Evolutionary conservation across 2,113 vertebrate genomes (phyloP).

Genomic region (Plecotus auritus): DNA sequence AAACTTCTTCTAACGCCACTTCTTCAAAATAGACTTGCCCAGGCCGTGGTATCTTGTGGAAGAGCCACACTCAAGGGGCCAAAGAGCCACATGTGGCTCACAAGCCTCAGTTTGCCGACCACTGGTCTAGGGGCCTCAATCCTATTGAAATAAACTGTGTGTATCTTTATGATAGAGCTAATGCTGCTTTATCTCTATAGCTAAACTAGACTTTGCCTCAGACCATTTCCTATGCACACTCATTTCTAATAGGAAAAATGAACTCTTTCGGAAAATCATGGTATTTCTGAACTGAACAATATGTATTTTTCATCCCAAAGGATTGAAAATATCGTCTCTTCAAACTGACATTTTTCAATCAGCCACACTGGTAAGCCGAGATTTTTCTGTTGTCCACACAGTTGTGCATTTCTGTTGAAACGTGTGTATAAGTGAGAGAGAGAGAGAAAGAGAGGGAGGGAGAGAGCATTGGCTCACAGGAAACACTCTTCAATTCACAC

Average conservation of each 20-base stretch:
- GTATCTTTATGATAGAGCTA: neutral
- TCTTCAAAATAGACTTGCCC: too few species aligned
- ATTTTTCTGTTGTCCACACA: neutral
- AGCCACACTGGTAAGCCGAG: neutral
- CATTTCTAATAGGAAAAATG: neutral
- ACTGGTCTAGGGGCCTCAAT: fast-evolving
- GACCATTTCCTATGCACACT: neutral
- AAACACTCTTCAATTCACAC: constrained; percentile 41
- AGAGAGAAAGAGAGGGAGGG: neutral
- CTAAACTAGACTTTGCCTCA: neutral
- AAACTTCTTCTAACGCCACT: too few species aligned
- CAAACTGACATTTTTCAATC: neutral
- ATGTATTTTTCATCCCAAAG: neutral
- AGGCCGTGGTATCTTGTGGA: too few species aligned
- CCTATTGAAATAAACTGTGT: neutral
- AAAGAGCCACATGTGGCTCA: too few species aligned
- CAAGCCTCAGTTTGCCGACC: too few species aligned
- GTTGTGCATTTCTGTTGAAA: neutral
- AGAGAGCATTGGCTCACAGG: neutral
- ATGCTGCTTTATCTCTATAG: neutral
- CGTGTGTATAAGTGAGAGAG: neutral
- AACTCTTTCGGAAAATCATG: neutral
- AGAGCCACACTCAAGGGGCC: too few species aligned
- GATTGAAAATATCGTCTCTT: neutral
- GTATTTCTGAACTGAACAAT: constrained; percentile 1